Evolutionary conservation across 2,797 vertebrate species (phyloP), one percentile per base, ranked within the genome.

Genomic region (Ctenosaura bakeri): DNA sequence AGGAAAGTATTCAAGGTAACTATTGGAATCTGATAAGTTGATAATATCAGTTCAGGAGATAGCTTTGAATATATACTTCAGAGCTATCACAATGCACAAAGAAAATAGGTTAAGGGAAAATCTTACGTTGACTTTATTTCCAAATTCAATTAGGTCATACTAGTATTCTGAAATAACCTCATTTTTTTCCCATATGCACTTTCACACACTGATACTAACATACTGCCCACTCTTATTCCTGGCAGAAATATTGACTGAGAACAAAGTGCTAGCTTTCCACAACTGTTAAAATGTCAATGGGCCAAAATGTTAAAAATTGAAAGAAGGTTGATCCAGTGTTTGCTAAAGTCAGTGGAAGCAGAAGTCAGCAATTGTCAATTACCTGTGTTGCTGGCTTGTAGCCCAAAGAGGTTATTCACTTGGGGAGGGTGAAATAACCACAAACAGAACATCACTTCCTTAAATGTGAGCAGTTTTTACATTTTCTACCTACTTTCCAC

Each of bases 21-120:
- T 93, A 82, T 74, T 88, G 62, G 66, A 90, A 90, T 80, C 54
- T 89, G 56, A 88, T 42, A 4, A 78, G 59, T 22, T 86, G 29
- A 73, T 38, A 71, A 3, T 20, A 4, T 4, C 50, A 1, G 13
- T 88, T 35, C 50, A 92, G 85, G 89, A 26, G 46, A 32, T 7
- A 82, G 22, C 26, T 50, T 24, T 26, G 82, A 83, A 13, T 0
- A 66, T 56, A 35, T 83, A 4, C 32, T 9, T 4, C 66, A 59
- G 2, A 59, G 66, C 38, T 18, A 24, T 35, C 5, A 0, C 42
- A 71, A 76, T 85, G 82, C 32, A 50, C 26, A 8, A 81, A 24
- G 5, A 46, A 14, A 77, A 64, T 4, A 12, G 2, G 26, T 24
- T 26, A 54, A 85, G n/a, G 38, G 78, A n/a, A 52, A 78, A 62